These are phyloP conservation scores for Eupithecia tripunctaria DNA, from an alignment of 2,888 invertebrate genomes.

Conservation along the genomic window DNA sequence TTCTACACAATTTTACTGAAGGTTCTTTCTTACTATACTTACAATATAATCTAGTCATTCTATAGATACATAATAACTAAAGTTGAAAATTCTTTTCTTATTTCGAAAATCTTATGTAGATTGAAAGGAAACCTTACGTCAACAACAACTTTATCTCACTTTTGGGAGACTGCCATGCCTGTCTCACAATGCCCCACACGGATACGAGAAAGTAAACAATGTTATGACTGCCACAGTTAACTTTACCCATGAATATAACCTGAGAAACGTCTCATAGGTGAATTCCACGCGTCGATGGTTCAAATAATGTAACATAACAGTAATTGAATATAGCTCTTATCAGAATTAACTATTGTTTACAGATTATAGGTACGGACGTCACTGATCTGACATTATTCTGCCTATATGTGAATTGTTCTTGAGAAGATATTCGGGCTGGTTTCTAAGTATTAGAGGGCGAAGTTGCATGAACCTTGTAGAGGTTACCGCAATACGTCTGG, in stretches of 20 bases:
- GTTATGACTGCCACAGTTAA: conserved; percentile 18
- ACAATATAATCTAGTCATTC: background rate
- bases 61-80: too few species aligned
- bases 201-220: conserved; percentile 23
- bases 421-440: conserved; percentile 35
- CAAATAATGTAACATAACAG: conserved; percentile 49
- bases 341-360: conserved; percentile 57
- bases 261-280: conserved; percentile 22
- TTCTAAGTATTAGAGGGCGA: conserved; percentile 31
- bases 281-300: conserved; percentile 50
- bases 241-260: conserved; percentile 22
- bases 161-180: background rate
- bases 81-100: background rate
- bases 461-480: conserved; percentile 50
- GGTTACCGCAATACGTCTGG: conserved; percentile 46
- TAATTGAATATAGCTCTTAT: conserved; percentile 54
- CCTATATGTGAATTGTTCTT: conserved; percentile 24
- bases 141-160: background rate
- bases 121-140: background rate
- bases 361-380: conserved; percentile 30
- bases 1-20: background rate
- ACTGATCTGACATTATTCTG: conserved; percentile 46
- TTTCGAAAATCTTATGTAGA: background rate
- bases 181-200: conserved; percentile 25
- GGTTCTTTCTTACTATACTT: background rate